Evolutionary conservation across 1,140 invertebrate genomes (phyloP), one percentile per base, ranked within the genome.

Genomic region (Atta colombica): DNA sequence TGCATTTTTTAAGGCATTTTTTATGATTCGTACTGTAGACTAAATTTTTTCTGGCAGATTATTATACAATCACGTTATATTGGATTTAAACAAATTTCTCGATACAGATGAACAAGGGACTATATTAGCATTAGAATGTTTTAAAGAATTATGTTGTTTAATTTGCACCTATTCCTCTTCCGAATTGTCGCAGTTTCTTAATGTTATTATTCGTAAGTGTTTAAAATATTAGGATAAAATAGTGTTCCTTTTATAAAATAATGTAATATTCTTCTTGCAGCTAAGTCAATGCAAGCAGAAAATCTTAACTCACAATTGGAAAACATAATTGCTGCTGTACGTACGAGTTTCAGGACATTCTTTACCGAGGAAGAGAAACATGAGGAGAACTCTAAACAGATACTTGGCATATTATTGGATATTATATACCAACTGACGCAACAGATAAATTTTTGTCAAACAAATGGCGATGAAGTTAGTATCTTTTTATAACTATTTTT

Each of bases 121-220:
- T 0, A 87, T 94, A 58, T 80, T 95, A 12, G 94, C 95, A 18
- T 85, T 96, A 18, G 96, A 96, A 89, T 96, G 96, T 87, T 97
- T 97, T 71, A 94, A 95, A 77, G 94, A 96, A 87, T 95, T 96
- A 65, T 93, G 96, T 31, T 92, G 91, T 53, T 92, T 96, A n/a
- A 94, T 96, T 3, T 95, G 95, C 82, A 93, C 92, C 4, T 89
- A 92, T 7, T 95, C 95, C 82, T 86, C 92, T 1, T 93, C 93
- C 8, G 95, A 96, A 74, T 93, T 97, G 2, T 85, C 92, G 2
- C 90, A 91, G 4, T 96, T 96, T 91, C 91, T 97, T 3, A 93
- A 93, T 93, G 14, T n/a, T 65, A 58, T 77, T 35, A 16, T 84
- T 35, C 8, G 80, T 84, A 61, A 84, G 80, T 74, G 14, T 49